Evolutionary conservation across 2,888 invertebrate species (phyloP).

Genomic region (Pogonocherus hispidulus): DNA sequence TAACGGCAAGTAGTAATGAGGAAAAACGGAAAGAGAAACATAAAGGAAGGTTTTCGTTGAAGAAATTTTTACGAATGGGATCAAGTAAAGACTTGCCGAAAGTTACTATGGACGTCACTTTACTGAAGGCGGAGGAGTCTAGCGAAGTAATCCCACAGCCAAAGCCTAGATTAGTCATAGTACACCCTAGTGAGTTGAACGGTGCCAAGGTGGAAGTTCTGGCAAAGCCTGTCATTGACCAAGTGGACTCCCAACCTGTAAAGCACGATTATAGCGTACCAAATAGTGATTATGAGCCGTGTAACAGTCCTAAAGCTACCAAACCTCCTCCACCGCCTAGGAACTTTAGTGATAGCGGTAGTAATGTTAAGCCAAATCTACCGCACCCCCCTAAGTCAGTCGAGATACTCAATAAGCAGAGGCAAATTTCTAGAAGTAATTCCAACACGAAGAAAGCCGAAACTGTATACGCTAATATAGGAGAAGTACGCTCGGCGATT

Average conservation of each 20-base stretch:
- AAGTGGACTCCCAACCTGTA: slow-evolving; percentile 35
- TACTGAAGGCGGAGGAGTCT: slow-evolving; percentile 46
- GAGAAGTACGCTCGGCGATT: slow-evolving; percentile 86
- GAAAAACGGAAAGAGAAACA: slow-evolving; percentile 77
- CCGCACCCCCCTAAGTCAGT: slow-evolving; percentile 81
- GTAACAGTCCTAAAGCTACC: slow-evolving; percentile 42
- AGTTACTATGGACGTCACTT: slow-evolving; percentile 67
- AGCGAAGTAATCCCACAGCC: slow-evolving; percentile 47
- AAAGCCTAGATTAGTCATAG: slow-evolving; percentile 78
- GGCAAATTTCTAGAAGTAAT: slow-evolving; percentile 63
- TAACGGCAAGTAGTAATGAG: slow-evolving; percentile 63
- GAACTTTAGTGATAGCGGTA: slow-evolving; percentile 71
- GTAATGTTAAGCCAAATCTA: slow-evolving; percentile 76
- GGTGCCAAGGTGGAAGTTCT: slow-evolving; percentile 86
- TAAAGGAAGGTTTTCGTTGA: slow-evolving; percentile 84
- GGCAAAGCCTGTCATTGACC: slow-evolving; percentile 64
- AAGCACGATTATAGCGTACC: slow-evolving; percentile 41
- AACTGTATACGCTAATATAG: slow-evolving; percentile 86
- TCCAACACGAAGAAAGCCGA: slow-evolving; percentile 63
- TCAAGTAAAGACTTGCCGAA: slow-evolving; percentile 80
- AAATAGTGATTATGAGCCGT: slow-evolving; percentile 48
- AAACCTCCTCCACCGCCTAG: slow-evolving; percentile 84
- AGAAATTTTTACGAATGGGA: slow-evolving; percentile 86
- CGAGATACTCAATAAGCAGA: slow-evolving; percentile 68
- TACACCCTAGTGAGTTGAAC: slow-evolving; percentile 89